phyloP scores from a whole-genome alignment of 1,140 invertebrate species.

The Apis cerana region DNA sequence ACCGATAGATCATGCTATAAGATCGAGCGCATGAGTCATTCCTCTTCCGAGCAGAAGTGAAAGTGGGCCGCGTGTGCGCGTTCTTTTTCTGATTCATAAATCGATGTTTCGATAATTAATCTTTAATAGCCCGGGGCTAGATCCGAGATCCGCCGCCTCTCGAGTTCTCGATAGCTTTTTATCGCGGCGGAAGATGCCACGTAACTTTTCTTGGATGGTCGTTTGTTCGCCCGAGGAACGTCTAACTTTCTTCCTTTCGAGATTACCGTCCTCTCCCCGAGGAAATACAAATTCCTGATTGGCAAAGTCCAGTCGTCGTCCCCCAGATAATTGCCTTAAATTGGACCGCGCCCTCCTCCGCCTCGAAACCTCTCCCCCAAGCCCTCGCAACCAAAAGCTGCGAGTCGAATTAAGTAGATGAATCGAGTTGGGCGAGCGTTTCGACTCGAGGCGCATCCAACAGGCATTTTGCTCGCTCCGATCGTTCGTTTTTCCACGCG shows the following conservation, averaged over 20 bases:
- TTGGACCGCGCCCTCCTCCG: slow-evolving; percentile 63
- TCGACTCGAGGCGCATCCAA: too few species aligned
- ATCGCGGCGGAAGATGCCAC: slow-evolving; percentile 15
- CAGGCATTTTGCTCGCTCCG: too few species aligned
- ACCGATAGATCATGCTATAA: too few species aligned
- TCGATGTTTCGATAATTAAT: neutral
- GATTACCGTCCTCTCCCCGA: slow-evolving; percentile 51
- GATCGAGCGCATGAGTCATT: neutral
- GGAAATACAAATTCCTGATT: slow-evolving; percentile 68
- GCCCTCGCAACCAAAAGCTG: slow-evolving; percentile 46
- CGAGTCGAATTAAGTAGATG: slow-evolving; percentile 59
- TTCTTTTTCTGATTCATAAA: neutral
- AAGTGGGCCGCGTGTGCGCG: neutral
- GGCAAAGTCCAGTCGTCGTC: slow-evolving; percentile 56
- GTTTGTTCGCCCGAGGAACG: neutral
- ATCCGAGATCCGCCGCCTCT: too few species aligned
- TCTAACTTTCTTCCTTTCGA: slow-evolving; percentile 34
- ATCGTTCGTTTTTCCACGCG: too few species aligned
- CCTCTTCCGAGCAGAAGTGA: neutral
- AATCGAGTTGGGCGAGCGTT: too few species aligned
- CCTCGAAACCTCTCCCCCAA: slow-evolving; percentile 43
- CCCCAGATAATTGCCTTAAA: slow-evolving; percentile 69
- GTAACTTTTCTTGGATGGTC: slow-evolving; percentile 33
- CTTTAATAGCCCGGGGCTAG: slow-evolving; percentile 6
- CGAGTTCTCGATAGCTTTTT: neutral